Percentiles rank a stretch among this genome's conserved stretches.
phyloP scores from a whole-genome alignment of 2,888 invertebrate species.

The Boloria euphrosyne region DNA sequence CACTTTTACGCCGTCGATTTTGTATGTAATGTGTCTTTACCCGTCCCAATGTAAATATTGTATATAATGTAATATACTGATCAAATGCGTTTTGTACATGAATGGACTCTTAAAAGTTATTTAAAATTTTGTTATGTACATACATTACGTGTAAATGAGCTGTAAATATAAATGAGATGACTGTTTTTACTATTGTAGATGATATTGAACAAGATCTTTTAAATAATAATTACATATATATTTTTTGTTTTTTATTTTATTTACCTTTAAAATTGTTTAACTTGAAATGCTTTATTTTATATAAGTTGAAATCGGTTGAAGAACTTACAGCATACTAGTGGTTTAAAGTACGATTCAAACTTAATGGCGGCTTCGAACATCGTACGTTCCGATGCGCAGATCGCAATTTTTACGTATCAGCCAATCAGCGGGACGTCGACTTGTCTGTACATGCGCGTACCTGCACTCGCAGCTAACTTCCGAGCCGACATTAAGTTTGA shows the following conservation, averaged over 20 bases:
- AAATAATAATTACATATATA: constrained; percentile 59
- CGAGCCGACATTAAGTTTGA: too few species aligned
- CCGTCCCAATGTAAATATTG: constrained; percentile 29
- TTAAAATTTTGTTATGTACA: constrained; percentile 45
- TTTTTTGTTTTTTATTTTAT: constrained; percentile 21
- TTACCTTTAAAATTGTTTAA: background rate
- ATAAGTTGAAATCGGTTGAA: background rate
- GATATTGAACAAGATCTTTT: constrained; percentile 73
- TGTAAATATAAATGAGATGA: constrained; percentile 64
- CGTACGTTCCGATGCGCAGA: too few species aligned
- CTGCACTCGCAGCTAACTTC: too few species aligned
- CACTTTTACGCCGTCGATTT: background rate
- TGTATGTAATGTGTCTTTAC: constrained; percentile 12
- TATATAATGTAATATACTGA: constrained; percentile 33
- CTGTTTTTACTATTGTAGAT: constrained; percentile 66
- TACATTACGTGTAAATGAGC: constrained; percentile 58
- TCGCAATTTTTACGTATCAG: too few species aligned
- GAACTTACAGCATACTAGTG: too few species aligned
- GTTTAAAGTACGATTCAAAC: too few species aligned
- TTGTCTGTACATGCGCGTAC: too few species aligned
- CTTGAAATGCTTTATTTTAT: background rate
- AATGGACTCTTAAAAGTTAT: constrained; percentile 39
- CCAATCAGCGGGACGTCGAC: too few species aligned
- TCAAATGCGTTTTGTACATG: constrained; percentile 30
- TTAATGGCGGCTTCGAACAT: too few species aligned